Evolutionary conservation across 1,140 invertebrate species (phyloP).

Genomic region (Tribolium castaneum): DNA sequence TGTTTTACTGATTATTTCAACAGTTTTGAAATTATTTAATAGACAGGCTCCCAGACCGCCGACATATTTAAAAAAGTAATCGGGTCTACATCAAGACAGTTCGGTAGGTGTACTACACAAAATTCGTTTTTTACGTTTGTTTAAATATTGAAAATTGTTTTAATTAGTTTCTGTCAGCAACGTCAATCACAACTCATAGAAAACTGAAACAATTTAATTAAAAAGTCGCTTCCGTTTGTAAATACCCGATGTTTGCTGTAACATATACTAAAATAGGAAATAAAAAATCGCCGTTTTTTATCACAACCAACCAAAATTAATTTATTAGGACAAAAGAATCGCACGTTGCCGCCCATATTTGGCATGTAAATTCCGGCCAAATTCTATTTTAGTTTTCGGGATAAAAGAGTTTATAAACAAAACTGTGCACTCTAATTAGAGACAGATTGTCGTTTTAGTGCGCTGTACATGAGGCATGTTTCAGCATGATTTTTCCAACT

Average conservation of each 20-base stretch:
- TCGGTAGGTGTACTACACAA: neutral
- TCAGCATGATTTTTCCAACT: neutral
- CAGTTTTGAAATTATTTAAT: slow-evolving; percentile 32
- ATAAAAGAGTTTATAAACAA: neutral
- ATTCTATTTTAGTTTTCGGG: neutral
- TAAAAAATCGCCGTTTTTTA: too few species aligned
- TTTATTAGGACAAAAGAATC: too few species aligned
- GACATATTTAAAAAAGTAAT: slow-evolving; percentile 16
- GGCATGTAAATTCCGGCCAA: too few species aligned
- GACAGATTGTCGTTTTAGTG: neutral
- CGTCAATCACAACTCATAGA: neutral
- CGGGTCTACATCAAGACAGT: neutral
- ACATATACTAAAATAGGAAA: too few species aligned
- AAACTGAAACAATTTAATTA: neutral
- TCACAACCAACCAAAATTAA: neutral
- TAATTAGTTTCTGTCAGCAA: neutral
- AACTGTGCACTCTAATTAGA: neutral
- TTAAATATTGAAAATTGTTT: neutral
- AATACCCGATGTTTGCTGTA: neutral
- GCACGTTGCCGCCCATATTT: too few species aligned
- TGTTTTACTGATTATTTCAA: slow-evolving; percentile 18
- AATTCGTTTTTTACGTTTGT: neutral
- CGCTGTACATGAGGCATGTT: neutral
- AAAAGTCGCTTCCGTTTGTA: neutral
- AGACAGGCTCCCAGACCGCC: neutral